Evolutionary conservation across 2,888 invertebrate genomes (phyloP).

Genomic region (Eumacrocentrus americanus): DNA sequence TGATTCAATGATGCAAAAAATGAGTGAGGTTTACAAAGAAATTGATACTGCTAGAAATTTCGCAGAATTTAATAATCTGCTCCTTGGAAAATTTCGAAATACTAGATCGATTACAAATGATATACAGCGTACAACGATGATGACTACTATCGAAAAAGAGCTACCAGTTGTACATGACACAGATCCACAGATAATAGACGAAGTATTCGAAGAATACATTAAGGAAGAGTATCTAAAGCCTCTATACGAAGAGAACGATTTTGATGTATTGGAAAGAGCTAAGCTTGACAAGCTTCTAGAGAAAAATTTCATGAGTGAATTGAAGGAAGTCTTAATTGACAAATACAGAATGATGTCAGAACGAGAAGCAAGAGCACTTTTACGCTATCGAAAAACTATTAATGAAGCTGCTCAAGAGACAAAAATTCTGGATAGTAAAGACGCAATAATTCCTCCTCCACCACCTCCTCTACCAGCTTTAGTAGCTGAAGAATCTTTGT

Average conservation of each 20-base stretch:
- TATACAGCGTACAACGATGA: background rate
- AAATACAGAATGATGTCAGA: conserved; percentile 54
- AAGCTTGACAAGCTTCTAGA: conserved; percentile 50
- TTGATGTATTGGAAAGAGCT: conserved; percentile 36
- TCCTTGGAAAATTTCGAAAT: conserved; percentile 42
- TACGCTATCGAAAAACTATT: conserved; percentile 39
- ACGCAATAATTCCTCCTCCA: conserved; percentile 33
- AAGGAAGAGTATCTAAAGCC: conserved; percentile 53
- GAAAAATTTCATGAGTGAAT: conserved; percentile 55
- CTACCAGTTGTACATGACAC: conserved; percentile 39
- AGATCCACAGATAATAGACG: conserved; percentile 54
- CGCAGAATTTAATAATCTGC: conserved; percentile 49
- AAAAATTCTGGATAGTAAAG: background rate
- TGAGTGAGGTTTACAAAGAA: conserved; percentile 47
- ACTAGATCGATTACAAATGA: background rate
- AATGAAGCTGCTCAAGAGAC: background rate
- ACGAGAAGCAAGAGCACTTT: conserved; percentile 53
- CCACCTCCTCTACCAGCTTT: conserved; percentile 38
- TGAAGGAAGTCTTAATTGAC: conserved; percentile 55
- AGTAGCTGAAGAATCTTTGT: background rate
- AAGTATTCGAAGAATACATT: conserved; percentile 59
- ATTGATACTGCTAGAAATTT: conserved; percentile 52
- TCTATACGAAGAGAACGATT: conserved; percentile 44
- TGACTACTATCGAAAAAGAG: conserved; percentile 21
- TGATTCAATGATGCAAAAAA: conserved; percentile 40